These are phyloP conservation scores for Phymastichus coffea DNA, from an alignment of 1,140 invertebrate species.

Conservation along the genomic window DNA sequence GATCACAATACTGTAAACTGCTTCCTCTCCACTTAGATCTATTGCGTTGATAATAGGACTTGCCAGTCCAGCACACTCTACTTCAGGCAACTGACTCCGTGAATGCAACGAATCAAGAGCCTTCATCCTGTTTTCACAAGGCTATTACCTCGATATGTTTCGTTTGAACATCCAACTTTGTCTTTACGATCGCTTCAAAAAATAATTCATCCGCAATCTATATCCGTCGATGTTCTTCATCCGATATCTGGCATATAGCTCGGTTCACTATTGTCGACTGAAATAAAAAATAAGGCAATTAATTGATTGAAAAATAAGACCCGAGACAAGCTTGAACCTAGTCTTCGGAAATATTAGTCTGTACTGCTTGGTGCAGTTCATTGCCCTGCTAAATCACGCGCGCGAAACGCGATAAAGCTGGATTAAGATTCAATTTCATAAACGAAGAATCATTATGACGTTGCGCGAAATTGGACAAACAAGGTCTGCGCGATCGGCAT, in stretches of 20 bases:
- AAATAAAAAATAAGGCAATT: not conserved
- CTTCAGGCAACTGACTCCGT: not conserved
- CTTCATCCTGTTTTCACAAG: conserved; percentile 13
- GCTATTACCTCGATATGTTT: not conserved
- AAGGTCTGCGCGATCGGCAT: too few species aligned
- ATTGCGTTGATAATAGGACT: not conserved
- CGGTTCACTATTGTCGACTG: not conserved
- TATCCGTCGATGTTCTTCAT: too few species aligned
- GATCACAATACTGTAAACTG: not conserved
- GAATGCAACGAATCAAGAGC: not conserved
- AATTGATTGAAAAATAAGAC: not conserved
- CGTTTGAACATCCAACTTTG: conserved; percentile 1
- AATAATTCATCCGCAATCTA: too few species aligned
- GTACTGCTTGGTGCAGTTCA: not conserved
- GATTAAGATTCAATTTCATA: not conserved
- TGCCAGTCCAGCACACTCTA: not conserved
- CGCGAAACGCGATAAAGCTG: not conserved
- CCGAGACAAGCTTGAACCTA: not conserved
- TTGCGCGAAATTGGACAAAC: too few species aligned
- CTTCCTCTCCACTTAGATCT: not conserved
- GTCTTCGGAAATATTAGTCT: not conserved
- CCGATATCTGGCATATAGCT: too few species aligned
- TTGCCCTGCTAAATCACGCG: not conserved
- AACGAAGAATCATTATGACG: too few species aligned
- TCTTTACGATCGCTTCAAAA: not conserved